These are phyloP conservation scores for Lasioglossum pauxillum DNA, from an alignment of 2,888 invertebrate species.

Conservation along the genomic window DNA sequence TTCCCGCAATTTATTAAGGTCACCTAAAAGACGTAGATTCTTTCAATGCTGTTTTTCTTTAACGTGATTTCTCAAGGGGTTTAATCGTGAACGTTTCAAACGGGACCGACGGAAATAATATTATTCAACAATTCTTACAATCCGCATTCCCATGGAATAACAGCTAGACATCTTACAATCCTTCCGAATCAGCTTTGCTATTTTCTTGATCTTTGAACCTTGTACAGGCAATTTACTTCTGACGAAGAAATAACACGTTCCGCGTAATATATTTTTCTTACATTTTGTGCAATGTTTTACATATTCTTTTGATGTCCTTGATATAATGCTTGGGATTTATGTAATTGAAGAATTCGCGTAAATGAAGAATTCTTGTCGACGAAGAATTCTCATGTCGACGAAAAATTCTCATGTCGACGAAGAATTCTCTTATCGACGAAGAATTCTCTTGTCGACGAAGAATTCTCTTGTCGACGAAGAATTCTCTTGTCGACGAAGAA, in stretches of 20 bases:
- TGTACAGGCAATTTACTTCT: background rate
- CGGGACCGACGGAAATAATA: background rate
- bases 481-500: too few relatives aligned
- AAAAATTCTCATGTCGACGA: too few relatives aligned
- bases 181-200: background rate
- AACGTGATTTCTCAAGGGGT: slow-evolving; percentile 8
- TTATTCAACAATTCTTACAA: background rate
- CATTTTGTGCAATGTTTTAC: too few relatives aligned
- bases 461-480: too few relatives aligned
- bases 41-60: slow-evolving; percentile 12
- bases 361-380: too few relatives aligned
- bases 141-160: background rate
- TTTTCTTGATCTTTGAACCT: background rate
- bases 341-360: too few relatives aligned
- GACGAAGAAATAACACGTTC: background rate
- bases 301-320: too few relatives aligned
- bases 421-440: too few relatives aligned
- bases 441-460: too few relatives aligned
- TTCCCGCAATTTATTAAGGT: slow-evolving; percentile 45
- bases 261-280: background rate
- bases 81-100: slow-evolving; percentile 22
- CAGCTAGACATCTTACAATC: background rate
- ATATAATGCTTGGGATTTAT: too few relatives aligned
- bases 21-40: background rate
- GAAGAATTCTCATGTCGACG: too few relatives aligned